Evolutionary conservation across 2,797 vertebrate species (phyloP).

Genomic region (Lerista edwardsae): DNA sequence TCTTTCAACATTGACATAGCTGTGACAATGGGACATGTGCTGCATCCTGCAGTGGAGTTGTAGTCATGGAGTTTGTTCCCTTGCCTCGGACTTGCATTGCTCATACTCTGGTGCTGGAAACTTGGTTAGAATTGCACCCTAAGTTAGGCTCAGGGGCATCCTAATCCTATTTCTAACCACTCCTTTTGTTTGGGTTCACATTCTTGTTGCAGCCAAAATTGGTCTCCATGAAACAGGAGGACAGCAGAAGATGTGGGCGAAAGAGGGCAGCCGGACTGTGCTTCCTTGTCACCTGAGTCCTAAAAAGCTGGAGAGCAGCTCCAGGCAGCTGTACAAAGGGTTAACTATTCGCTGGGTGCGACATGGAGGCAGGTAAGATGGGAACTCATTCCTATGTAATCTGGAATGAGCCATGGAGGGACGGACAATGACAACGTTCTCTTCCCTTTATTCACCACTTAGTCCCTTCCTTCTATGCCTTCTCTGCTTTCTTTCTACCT

Average conservation of each 20-base stretch:
- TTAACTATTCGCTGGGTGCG: conserved; percentile 53
- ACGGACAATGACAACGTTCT: background rate
- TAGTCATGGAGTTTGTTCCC: too few species aligned
- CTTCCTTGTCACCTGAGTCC: conserved; percentile 63
- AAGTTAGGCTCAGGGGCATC: background rate
- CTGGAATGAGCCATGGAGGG: background rate
- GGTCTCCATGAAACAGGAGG: conserved; percentile 22
- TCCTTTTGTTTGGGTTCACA: background rate
- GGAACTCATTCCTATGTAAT: background rate
- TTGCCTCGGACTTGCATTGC: too few species aligned
- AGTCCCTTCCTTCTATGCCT: background rate
- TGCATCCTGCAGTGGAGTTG: too few species aligned
- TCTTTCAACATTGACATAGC: too few species aligned
- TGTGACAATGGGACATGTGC: too few species aligned
- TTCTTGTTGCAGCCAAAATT: conserved; percentile 49
- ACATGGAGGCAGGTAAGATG: conserved; percentile 45
- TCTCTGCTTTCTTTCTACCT: background rate
- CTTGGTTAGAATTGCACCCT: too few species aligned
- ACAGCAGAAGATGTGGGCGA: conserved; percentile 57
- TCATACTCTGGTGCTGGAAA: too few species aligned
- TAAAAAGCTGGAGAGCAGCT: background rate
- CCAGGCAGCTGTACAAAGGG: conserved; percentile 37
- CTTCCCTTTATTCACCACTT: background rate
- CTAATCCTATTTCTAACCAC: background rate
- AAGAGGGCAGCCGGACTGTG: conserved; percentile 32